Evolutionary conservation across 2,797 vertebrate genomes (phyloP).

Genomic region (Sebastiscus albofasciatus): DNA sequence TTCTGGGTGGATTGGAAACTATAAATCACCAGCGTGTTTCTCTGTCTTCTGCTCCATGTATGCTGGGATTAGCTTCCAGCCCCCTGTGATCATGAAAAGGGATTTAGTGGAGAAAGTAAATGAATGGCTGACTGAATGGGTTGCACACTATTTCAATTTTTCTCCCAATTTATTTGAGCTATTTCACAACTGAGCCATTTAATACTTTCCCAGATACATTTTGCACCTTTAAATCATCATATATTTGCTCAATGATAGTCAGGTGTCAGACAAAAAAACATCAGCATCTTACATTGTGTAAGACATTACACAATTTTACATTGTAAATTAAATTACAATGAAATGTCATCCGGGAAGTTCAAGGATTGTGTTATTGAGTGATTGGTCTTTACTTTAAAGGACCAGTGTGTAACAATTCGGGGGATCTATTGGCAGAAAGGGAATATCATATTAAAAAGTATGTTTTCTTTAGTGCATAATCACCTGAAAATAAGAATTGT

Average conservation of each 20-base stretch:
- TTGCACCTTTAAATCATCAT: neutral
- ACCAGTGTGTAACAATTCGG: too few species aligned
- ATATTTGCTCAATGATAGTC: neutral
- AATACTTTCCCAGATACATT: neutral
- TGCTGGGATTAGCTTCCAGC: constrained; percentile 28
- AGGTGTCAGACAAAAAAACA: neutral
- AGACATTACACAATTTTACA: neutral
- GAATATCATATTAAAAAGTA: too few species aligned
- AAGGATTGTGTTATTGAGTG: neutral
- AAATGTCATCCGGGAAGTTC: neutral
- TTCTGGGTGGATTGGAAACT: constrained; percentile 26
- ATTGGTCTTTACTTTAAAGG: neutral
- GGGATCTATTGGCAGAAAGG: too few species aligned
- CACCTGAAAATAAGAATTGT: too few species aligned
- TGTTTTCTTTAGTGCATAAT: too few species aligned
- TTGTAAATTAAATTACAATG: too few species aligned
- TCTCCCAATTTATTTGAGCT: neutral
- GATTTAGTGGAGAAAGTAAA: constrained; percentile 19
- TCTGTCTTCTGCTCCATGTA: neutral
- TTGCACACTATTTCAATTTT: neutral
- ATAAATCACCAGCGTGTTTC: constrained; percentile 27
- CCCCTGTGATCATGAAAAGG: constrained; percentile 18
- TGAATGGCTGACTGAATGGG: constrained; percentile 3
- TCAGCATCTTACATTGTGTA: neutral
- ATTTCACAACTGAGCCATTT: neutral